phyloP scores from a whole-genome alignment of 1,140 invertebrate genomes.

The Camponotus floridanus region DNA sequence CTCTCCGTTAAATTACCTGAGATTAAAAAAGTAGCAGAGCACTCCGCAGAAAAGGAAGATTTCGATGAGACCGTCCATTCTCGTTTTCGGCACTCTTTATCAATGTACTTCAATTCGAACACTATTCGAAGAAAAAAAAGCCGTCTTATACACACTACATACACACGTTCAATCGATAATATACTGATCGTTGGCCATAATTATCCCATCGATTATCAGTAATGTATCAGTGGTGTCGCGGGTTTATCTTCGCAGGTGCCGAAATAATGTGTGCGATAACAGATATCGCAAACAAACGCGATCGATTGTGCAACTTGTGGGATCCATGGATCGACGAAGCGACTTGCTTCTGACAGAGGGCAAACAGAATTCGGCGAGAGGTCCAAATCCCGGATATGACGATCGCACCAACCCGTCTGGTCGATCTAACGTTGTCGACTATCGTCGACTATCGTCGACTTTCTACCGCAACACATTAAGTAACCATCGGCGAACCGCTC shows the following conservation, averaged over 20 bases:
- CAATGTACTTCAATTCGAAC: no score
- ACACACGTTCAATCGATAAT: slow-evolving; percentile 15
- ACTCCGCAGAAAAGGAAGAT: slow-evolving; percentile 84
- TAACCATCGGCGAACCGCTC: slow-evolving; percentile 38
- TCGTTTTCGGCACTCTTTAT: slow-evolving; percentile 17
- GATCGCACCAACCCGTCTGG: neutral
- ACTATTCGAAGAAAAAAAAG: neutral
- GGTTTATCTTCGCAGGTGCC: neutral
- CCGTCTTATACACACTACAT: slow-evolving; percentile 1
- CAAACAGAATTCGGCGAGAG: neutral
- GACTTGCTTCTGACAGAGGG: neutral
- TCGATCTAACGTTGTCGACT: slow-evolving; percentile 12
- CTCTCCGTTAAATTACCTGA: slow-evolving; percentile 78
- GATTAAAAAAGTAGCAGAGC: slow-evolving; percentile 83
- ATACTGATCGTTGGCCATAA: slow-evolving; percentile 36
- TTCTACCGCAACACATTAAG: slow-evolving; percentile 67
- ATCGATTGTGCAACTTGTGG: neutral
- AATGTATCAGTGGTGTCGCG: neutral
- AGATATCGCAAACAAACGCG: neutral
- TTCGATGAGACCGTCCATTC: slow-evolving; percentile 83
- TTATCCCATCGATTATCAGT: slow-evolving; percentile 25
- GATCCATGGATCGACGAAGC: slow-evolving; percentile 57
- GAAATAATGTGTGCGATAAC: no score
- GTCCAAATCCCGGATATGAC: neutral
- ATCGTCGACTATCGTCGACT: slow-evolving; percentile 46